phyloP scores from a whole-genome alignment of 2,888 invertebrate genomes.

The Spisula subtruncata region DNA sequence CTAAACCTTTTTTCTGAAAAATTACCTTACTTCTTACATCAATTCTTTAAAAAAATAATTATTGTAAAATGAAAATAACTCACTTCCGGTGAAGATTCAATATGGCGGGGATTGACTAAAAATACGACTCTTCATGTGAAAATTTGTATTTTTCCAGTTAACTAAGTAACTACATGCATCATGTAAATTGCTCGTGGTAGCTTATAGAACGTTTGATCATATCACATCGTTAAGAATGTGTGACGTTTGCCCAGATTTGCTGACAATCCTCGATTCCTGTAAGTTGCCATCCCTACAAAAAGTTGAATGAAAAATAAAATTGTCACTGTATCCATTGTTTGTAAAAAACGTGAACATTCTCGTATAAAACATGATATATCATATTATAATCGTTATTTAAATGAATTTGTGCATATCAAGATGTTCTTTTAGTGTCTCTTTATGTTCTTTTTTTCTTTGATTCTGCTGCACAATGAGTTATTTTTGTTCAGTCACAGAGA shows the following conservation, averaged over 20 bases:
- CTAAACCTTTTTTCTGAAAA: background rate
- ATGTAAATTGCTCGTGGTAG: background rate
- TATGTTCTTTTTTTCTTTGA: background rate
- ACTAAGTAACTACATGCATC: background rate
- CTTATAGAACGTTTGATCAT: background rate
- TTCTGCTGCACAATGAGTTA: too few relatives aligned
- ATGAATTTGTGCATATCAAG: background rate
- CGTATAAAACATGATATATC: background rate
- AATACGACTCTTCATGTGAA: constrained; percentile 39
- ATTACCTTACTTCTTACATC: background rate
- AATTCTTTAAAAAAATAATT: background rate
- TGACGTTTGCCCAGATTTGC: constrained; percentile 98
- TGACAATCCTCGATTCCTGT: constrained; percentile 95
- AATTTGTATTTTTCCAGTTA: constrained; percentile 8
- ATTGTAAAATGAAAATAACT: constrained; percentile 1
- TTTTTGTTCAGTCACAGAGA: too few relatives aligned
- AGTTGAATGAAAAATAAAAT: background rate
- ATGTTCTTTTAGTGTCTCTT: background rate
- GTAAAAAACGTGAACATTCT: background rate
- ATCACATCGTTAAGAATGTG: constrained; percentile 90
- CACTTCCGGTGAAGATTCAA: constrained; percentile 54
- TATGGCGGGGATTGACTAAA: constrained; percentile 64
- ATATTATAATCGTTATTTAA: background rate
- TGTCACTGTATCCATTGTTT: background rate
- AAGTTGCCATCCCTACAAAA: constrained; percentile 88